Evolutionary conservation across 2,113 vertebrate species (phyloP), one percentile per base, ranked within the genome.

Genomic region (Podocnemis expansa): DNA sequence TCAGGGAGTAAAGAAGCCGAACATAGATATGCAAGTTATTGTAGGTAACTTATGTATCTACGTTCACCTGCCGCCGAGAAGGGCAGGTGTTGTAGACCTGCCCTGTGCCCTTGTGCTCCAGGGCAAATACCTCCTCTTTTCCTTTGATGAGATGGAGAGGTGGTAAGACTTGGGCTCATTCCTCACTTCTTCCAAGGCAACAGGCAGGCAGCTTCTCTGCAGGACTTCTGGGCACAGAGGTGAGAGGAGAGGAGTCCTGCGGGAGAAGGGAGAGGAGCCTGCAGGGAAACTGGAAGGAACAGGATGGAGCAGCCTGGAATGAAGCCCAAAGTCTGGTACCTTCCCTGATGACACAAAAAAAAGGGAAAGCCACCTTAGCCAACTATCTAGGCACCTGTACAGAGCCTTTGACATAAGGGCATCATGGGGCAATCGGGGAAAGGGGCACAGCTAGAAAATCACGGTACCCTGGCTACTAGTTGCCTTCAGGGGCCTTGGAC

Each of bases 111-210:
- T 1, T 90, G 78, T 47, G 47, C 67, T 91, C 45, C 51, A n/a
- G 56, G 5, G 84, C 14, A n/a, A 90, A 82, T 56, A 25, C 27
- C 51, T 12, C 80, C 52, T 51, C 52, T 31, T 43, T 60, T 12
- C 2, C n/a, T 88, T 41, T 86, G 25, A 38, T 19, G 34, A 78
- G 85, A 60, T 34, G 49, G 88, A 29, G 70, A 19, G 63, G 54
- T 1, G 2, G 19, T 0, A 4, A 5, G 12, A 51, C 27, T 89
- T 54, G 1, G 45, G 1, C n/a, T 38, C 0, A 0, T 34, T 41
- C 21, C 52, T 8, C 34, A 3, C 38, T 31, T 60, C 43, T 60
- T 31, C 27, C 76, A 27, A 45, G 22, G 25, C 41, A 45, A 45
- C 12, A 45, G 73, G 12, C 7, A 16, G 45, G 24, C 73, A 43